Evolutionary conservation across 2,888 invertebrate species (phyloP), one percentile per base, ranked within the genome.

Genomic region (Drosophila subquinaria): DNA sequence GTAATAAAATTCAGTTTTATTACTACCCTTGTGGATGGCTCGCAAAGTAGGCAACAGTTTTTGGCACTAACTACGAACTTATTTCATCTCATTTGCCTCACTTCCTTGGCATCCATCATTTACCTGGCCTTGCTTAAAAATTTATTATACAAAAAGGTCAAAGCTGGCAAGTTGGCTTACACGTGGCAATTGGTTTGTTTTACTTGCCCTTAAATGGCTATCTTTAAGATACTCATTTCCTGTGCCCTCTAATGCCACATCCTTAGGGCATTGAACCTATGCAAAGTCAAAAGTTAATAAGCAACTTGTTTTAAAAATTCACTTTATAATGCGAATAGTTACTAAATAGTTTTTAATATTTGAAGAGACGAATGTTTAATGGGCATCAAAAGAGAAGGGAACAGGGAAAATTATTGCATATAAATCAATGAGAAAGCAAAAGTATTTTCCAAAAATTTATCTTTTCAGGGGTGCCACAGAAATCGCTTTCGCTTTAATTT

Each of bases 21-120:
- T 69, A 27, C 56, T 27, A 40, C 38, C 23, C 33, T 33, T 59
- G 50, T 48, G 11, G 8, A n/a, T 48, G 13, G 20, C 40, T 30
- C 30, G n/a, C 35, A 52, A 69, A 63, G 79, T 60, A 61, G 85
- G 71, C 78, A 84, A 84, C 81, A 82, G 70, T 71, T 73, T 73
- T 66, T 55, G 43, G 47, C 13, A 27, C 51, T 23, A 42, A 56
- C 56, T 51, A 52, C 35, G 23, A 66, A 51, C 11, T n/a, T 20
- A 40, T 45, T 30, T 13, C 20, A 40, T 30, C 47, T 38, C 17
- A 13, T 47, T 8, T 5, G 20, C 33, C 35, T 0, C 13, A 15
- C 20, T 30, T 59, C 5, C 23, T 23, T 15, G n/a, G 27, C 33
- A 27, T 42, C 17, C 2, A 30, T 30, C 30, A 8, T 27, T 27